Conservation (phyloP, 2,113 vertebrate genomes). For the Anseranas semipalmata region DNA sequence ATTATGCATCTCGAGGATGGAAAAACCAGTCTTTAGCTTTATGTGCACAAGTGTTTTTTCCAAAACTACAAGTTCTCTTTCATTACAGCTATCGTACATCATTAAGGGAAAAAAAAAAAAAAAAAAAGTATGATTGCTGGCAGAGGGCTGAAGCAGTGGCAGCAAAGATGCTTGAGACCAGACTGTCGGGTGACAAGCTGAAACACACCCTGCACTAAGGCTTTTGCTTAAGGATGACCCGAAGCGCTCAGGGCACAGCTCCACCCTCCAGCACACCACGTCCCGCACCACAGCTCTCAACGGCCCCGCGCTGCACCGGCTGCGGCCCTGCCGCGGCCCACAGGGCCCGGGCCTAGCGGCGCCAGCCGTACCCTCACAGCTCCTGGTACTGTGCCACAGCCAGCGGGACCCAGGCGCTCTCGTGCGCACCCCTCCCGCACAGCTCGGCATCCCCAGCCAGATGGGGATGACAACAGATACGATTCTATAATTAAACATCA, state of each 20-base stretch:
- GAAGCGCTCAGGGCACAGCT: not conserved
- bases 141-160: not conserved
- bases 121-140: not conserved
- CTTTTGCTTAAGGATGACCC: not conserved
- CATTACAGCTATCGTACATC: not conserved
- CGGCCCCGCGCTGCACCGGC: not conserved
- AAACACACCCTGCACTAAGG: constrained; percentile 2
- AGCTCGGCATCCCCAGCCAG: not conserved
- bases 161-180: not conserved
- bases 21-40: not conserved
- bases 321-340: not conserved
- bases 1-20: not conserved
- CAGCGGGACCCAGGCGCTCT: not conserved
- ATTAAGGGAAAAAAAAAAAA: not conserved
- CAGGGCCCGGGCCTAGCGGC: not conserved
- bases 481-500: constrained; percentile 15
- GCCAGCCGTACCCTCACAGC: not conserved
- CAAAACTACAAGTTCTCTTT: constrained; percentile 9
- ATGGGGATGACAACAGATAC: not conserved
- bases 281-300: not conserved
- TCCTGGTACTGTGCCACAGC: not conserved
- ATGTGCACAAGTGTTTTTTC: not conserved
- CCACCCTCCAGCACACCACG: not conserved
- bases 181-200: not conserved
- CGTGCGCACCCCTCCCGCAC: not conserved